Percentiles rank a stretch among this genome's conserved stretches.
Evolutionary conservation across 2,888 invertebrate genomes (phyloP).

Genomic region (Coelopa pilipes): DNA sequence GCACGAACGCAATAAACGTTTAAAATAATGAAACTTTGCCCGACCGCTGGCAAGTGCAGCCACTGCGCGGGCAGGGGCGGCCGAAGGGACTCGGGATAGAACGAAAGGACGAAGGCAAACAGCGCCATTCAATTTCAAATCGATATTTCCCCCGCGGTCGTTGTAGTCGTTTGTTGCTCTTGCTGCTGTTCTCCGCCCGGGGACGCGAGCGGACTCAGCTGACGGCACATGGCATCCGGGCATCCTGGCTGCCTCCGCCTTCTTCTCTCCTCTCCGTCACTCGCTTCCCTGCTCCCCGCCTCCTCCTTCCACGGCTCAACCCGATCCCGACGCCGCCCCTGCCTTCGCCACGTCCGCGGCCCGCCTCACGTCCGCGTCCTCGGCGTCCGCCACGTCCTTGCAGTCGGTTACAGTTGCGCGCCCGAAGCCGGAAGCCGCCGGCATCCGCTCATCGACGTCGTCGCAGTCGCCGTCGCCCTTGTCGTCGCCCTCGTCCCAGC

Average conservation of each 20-base stretch:
- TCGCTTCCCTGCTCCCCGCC: too few relatives aligned
- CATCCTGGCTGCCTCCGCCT: constrained; percentile 18
- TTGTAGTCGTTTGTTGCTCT: constrained; percentile 23
- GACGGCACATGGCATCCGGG: too few relatives aligned
- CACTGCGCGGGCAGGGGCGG: not conserved
- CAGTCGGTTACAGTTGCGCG: constrained; percentile 2
- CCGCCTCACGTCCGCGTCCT: not conserved
- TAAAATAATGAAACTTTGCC: constrained; percentile 45
- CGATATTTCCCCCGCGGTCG: constrained; percentile 41
- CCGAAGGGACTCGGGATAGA: not conserved
- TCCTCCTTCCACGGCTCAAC: too few relatives aligned
- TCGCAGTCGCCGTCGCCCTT: constrained; percentile 44
- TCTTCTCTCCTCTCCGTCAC: constrained; percentile 22
- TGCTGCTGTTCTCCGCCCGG: constrained; percentile 10
- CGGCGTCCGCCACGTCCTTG: not conserved
- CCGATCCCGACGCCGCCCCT: too few relatives aligned
- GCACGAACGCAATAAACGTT: constrained; percentile 37
- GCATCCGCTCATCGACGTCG: constrained; percentile 35
- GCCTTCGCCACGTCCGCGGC: constrained; percentile 28
- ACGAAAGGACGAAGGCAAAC: constrained; percentile 7
- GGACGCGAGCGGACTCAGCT: constrained; percentile 4
- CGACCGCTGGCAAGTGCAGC: constrained; percentile 24
- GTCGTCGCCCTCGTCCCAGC: constrained; percentile 41
- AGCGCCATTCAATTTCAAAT: constrained; percentile 46
- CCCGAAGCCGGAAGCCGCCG: constrained; percentile 10